Percentiles rank a stretch among this genome's conserved stretches.
Conservation (phyloP, 2,113 vertebrate genomes). For the Centrocercus urophasianus region DNA sequence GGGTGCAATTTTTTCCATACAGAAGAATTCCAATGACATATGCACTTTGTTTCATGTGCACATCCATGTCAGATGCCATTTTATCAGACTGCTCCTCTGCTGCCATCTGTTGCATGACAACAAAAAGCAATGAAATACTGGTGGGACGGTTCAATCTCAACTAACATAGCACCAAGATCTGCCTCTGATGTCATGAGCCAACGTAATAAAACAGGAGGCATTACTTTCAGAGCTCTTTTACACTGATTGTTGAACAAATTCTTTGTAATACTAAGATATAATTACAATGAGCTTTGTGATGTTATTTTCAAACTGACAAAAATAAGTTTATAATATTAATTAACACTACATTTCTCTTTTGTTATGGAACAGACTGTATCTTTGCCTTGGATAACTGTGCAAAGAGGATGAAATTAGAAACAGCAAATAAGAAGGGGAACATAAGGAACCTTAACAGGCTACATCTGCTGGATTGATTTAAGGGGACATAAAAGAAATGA, state of each 20-base stretch:
- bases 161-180: background rate
- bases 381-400: background rate
- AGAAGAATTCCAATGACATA: background rate
- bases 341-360: background rate
- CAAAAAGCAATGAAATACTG: background rate
- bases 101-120: background rate
- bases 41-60: background rate
- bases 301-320: background rate
- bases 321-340: background rate
- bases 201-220: background rate
- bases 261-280: background rate
- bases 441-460: constrained; percentile 11
- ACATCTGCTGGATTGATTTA: constrained; percentile 27
- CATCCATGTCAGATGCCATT: background rate
- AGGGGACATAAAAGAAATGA: constrained; percentile 7
- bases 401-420: background rate
- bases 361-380: background rate
- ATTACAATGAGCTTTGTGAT: background rate
- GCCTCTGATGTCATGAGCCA: background rate
- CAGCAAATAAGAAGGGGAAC: constrained; percentile 15
- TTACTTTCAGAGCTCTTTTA: background rate
- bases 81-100: background rate
- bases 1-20: background rate
- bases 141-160: background rate
- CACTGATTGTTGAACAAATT: background rate